phyloP scores from a whole-genome alignment of 2,113 vertebrate species.

The Pseudopipra pipra region DNA sequence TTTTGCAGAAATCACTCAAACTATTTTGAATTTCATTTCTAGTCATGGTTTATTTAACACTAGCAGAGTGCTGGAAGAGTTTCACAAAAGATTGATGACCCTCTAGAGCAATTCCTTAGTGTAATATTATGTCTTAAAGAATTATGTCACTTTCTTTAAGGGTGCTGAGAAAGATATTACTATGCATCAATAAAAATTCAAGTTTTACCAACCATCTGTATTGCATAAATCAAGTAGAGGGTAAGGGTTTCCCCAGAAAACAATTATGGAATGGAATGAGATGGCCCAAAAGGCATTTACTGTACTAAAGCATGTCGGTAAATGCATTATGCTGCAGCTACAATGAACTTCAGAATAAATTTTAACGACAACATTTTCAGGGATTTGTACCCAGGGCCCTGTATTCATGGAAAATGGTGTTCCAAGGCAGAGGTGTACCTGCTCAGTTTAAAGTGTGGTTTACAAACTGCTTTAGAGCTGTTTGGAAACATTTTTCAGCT shows the following conservation, averaged over 20 bases:
- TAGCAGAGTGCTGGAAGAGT: constrained; percentile 59
- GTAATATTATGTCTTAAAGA: constrained; percentile 79
- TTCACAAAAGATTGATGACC: constrained; percentile 75
- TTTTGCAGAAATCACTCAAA: constrained; percentile 78
- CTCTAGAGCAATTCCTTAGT: constrained; percentile 73
- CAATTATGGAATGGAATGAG: constrained; percentile 51
- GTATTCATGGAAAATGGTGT: not conserved
- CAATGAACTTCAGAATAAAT: constrained; percentile 44
- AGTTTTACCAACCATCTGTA: constrained; percentile 71
- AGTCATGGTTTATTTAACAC: constrained; percentile 81
- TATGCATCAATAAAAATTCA: constrained; percentile 70
- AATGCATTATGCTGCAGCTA: constrained; percentile 34
- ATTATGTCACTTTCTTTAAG: constrained; percentile 76
- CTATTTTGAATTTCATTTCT: constrained; percentile 78
- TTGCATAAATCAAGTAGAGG: constrained; percentile 70
- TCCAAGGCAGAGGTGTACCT: not conserved
- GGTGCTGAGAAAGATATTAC: constrained; percentile 70
- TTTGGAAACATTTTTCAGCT: not conserved
- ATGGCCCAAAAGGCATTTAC: constrained; percentile 45
- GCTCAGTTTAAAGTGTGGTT: not conserved
- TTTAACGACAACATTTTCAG: constrained; percentile 5
- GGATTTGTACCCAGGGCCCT: constrained; percentile 2
- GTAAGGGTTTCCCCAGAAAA: constrained; percentile 58
- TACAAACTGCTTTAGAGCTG: not conserved
- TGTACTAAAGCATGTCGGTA: constrained; percentile 26